Conservation (phyloP, 2,888 invertebrate genomes). For the Drosophila anomelani region DNA sequence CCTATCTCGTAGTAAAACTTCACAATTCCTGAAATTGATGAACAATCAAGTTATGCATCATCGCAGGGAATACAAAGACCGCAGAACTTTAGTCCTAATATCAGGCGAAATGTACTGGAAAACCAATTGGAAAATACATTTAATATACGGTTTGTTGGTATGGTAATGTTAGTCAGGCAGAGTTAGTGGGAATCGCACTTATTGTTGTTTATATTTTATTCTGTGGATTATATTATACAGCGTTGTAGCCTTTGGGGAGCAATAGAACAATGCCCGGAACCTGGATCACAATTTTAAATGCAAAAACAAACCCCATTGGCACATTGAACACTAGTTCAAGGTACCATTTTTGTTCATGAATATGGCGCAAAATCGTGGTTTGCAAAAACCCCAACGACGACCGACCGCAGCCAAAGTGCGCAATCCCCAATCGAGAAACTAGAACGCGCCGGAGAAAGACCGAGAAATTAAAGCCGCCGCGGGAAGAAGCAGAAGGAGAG, state of each 20-base stretch:
- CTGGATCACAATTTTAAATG: constrained; percentile 14
- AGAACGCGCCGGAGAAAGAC: constrained; percentile 23
- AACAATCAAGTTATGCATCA: background rate
- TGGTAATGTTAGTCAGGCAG: constrained; percentile 9
- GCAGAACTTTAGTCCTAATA: constrained; percentile 4
- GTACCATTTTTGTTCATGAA: constrained; percentile 15
- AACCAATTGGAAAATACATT: constrained; percentile 6
- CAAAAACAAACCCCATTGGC: constrained; percentile 12
- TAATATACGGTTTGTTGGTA: background rate
- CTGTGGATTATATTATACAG: background rate
- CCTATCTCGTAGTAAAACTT: background rate
- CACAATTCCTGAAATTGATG: background rate
- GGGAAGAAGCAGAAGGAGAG: background rate
- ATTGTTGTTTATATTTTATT: constrained; percentile 8
- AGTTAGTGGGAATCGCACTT: constrained; percentile 10
- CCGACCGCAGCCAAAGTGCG: constrained; percentile 29
- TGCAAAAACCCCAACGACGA: constrained; percentile 18
- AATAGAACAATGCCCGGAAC: constrained; percentile 17
- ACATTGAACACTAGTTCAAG: constrained; percentile 38
- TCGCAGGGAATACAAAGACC: background rate
- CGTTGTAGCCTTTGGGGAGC: background rate
- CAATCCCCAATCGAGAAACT: constrained; percentile 24
- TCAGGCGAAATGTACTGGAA: constrained; percentile 4
- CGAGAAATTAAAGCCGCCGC: background rate
- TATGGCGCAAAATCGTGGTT: constrained; percentile 15